These are phyloP conservation scores for Glossophaga mutica DNA, from an alignment of 2,797 vertebrate genomes.

Conservation along the genomic window DNA sequence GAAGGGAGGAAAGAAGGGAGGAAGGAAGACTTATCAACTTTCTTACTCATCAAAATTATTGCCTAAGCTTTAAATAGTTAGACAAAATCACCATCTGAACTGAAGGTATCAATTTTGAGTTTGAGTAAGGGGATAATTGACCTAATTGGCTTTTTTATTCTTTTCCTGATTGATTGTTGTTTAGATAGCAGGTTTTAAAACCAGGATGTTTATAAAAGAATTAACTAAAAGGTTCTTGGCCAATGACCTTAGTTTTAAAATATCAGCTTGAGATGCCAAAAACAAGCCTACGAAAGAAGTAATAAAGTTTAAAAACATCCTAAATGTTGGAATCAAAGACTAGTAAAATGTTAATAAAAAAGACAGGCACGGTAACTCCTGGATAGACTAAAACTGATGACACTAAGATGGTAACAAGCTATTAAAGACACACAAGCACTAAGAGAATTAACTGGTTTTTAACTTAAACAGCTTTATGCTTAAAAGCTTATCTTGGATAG, in stretches of 20 bases:
- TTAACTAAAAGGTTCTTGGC: background rate
- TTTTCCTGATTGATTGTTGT: background rate
- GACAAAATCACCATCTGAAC: background rate
- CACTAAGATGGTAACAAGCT: background rate
- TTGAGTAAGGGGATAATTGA: background rate
- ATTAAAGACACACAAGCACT: background rate
- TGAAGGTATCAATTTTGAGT: background rate
- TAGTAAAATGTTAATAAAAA: background rate
- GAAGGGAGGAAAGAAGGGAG: background rate
- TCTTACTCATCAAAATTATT: background rate
- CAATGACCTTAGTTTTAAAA: background rate
- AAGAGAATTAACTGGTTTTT: background rate
- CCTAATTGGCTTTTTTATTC: background rate
- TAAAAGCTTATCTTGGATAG: background rate
- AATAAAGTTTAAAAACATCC: background rate
- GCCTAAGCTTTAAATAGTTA: background rate
- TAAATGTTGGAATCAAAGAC: background rate
- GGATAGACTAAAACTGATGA: background rate
- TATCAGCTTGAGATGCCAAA: background rate
- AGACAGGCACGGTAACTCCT: background rate
- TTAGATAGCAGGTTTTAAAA: slow-evolving; percentile 23
- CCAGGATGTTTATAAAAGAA: background rate
- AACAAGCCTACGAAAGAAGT: background rate
- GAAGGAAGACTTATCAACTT: background rate
- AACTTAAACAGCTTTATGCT: background rate